A percentile compares a stretch with the other conserved stretches of the same genome.
phyloP scores from a whole-genome alignment of 2,888 invertebrate species.

The Dryococelus australis region DNA sequence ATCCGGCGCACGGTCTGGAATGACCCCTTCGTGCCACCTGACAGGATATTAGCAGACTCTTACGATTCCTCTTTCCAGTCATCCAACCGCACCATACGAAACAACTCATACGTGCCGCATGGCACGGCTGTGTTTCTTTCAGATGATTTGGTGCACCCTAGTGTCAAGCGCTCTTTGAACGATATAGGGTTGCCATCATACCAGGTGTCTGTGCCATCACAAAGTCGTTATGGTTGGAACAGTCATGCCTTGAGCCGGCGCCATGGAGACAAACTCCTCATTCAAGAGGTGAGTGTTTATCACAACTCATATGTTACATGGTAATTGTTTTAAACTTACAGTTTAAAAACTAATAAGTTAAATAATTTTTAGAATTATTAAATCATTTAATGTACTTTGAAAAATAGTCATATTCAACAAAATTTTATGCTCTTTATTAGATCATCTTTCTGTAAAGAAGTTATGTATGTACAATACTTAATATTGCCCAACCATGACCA shows the following conservation, averaged over 20 bases:
- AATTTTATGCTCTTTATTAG: too few relatives aligned
- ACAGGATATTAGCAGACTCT: background rate
- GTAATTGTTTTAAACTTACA: too few relatives aligned
- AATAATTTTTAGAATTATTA: too few relatives aligned
- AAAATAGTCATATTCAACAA: too few relatives aligned
- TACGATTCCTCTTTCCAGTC: background rate
- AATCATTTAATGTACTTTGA: too few relatives aligned
- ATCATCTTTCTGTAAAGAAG: too few relatives aligned
- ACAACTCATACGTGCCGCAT: background rate
- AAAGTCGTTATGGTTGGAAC: slow-evolving; percentile 3
- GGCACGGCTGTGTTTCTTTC: slow-evolving; percentile 16
- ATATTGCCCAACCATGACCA: too few relatives aligned
- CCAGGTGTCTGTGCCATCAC: background rate
- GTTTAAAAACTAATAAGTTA: too few relatives aligned
- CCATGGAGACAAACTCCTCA: background rate
- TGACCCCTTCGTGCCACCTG: slow-evolving; percentile 9
- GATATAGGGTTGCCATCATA: background rate
- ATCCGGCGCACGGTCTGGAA: background rate
- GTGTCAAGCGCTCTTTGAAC: background rate
- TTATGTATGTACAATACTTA: too few relatives aligned
- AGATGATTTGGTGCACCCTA: background rate
- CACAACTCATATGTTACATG: background rate
- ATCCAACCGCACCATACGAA: background rate
- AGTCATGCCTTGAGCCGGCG: background rate
- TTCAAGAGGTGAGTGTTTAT: background rate